Evolutionary conservation across 2,113 vertebrate species (phyloP).

Genomic region (Gallinago undulata): DNA sequence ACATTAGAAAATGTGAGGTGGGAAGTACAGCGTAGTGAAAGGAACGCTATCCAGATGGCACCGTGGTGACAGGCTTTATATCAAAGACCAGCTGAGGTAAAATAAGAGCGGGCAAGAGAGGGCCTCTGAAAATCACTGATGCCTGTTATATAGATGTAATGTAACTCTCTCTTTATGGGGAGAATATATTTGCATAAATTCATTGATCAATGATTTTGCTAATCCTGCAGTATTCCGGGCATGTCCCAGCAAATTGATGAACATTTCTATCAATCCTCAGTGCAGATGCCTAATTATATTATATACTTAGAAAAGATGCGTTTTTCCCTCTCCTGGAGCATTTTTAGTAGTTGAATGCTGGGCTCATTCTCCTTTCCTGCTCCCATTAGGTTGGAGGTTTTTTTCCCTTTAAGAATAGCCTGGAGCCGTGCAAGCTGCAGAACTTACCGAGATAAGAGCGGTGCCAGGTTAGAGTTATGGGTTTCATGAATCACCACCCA

Average conservation of each 20-base stretch:
- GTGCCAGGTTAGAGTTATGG: constrained; percentile 16
- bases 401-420: constrained; percentile 33
- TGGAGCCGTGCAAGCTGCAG: not conserved
- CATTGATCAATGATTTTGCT: constrained; percentile 46
- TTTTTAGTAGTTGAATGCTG: constrained; percentile 5
- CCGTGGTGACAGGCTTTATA: constrained; percentile 54
- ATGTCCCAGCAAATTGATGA: constrained; percentile 46
- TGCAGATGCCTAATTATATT: constrained; percentile 10
- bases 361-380: constrained; percentile 19
- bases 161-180: constrained; percentile 24
- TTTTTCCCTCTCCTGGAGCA: constrained; percentile 21
- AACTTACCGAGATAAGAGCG: constrained; percentile 14
- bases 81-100: constrained; percentile 20
- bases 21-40: not conserved
- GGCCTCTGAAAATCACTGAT: constrained; percentile 17
- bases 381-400: not conserved
- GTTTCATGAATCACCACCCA: constrained; percentile 40
- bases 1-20: not conserved
- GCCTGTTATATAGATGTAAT: constrained; percentile 41
- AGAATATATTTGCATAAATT: constrained; percentile 52
- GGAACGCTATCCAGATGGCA: constrained; percentile 63
- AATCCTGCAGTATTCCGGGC: constrained; percentile 26
- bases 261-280: constrained; percentile 20
- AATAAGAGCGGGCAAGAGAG: not conserved
- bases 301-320: constrained; percentile 41